phyloP scores from a whole-genome alignment of 1,140 invertebrate genomes.

The Zaprionus inermis region DNA sequence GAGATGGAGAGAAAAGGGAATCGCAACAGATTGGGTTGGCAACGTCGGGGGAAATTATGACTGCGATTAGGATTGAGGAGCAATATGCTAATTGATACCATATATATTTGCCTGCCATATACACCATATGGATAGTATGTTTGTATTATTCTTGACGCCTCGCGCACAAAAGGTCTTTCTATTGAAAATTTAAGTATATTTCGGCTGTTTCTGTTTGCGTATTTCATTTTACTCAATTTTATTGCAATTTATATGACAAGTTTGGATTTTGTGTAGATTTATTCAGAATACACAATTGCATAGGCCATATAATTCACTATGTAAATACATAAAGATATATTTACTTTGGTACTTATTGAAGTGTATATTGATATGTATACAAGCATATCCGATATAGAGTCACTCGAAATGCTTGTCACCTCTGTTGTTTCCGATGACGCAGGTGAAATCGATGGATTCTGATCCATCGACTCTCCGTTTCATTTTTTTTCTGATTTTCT shows the following conservation, averaged over 20 bases:
- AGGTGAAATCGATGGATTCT: constrained; percentile 60
- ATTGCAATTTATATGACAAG: constrained; percentile 44
- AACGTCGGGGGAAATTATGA: background rate
- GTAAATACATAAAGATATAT: background rate
- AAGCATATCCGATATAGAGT: constrained; percentile 2
- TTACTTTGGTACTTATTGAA: background rate
- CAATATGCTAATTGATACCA: constrained; percentile 28
- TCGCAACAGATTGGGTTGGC: background rate
- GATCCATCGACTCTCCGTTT: background rate
- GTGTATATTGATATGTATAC: background rate
- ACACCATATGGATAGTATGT: constrained; percentile 20
- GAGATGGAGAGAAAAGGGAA: background rate
- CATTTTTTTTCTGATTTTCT: constrained; percentile 7
- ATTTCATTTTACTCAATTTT: constrained; percentile 46
- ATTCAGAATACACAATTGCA: constrained; percentile 5
- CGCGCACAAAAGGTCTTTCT: constrained; percentile 43
- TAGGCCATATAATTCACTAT: constrained; percentile 17
- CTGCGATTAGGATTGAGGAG: constrained; percentile 8
- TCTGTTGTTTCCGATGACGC: constrained; percentile 47
- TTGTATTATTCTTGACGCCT: constrained; percentile 44
- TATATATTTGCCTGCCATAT: constrained; percentile 19
- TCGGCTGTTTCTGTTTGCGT: constrained; percentile 32
- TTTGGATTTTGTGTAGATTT: constrained; percentile 10
- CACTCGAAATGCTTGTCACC: constrained; percentile 1
- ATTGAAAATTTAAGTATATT: constrained; percentile 27